Evolutionary conservation across 2,797 vertebrate genomes (phyloP).

Genomic region (Schizothorax lantsangensis): DNA sequence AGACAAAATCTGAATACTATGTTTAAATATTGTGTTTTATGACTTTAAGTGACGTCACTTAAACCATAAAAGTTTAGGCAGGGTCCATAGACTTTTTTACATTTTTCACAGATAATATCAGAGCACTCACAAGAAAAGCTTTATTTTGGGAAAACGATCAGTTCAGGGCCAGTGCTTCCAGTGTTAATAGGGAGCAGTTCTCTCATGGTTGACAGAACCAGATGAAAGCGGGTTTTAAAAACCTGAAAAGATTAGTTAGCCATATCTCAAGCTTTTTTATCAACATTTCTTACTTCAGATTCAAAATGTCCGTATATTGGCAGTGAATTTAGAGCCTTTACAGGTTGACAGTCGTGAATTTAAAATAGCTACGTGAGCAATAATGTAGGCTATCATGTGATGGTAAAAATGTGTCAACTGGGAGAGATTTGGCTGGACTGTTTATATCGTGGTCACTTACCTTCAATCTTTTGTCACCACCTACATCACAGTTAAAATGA

Average conservation of each 20-base stretch:
- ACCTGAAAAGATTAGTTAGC: not conserved
- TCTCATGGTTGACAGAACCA: conserved; percentile 31
- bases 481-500: not conserved
- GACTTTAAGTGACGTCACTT: not conserved
- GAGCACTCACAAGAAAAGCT: conserved; percentile 9
- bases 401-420: not conserved
- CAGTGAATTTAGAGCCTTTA: not conserved
- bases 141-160: conserved; percentile 24
- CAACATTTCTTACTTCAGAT: not conserved
- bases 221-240: conserved; percentile 16
- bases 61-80: not conserved
- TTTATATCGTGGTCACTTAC: not conserved
- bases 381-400: not conserved
- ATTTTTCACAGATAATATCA: conserved; percentile 6
- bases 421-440: not conserved
- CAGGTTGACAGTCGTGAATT: not conserved
- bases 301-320: not conserved
- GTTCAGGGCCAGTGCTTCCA: conserved; percentile 24
- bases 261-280: not conserved
- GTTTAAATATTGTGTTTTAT: not conserved
- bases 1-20: not conserved
- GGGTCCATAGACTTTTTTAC: not conserved
- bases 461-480: not conserved
- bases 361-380: not conserved
- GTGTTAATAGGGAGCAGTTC: conserved; percentile 1